Evolutionary conservation across 2,888 invertebrate genomes (phyloP).

Genomic region (Agrochola lota): DNA sequence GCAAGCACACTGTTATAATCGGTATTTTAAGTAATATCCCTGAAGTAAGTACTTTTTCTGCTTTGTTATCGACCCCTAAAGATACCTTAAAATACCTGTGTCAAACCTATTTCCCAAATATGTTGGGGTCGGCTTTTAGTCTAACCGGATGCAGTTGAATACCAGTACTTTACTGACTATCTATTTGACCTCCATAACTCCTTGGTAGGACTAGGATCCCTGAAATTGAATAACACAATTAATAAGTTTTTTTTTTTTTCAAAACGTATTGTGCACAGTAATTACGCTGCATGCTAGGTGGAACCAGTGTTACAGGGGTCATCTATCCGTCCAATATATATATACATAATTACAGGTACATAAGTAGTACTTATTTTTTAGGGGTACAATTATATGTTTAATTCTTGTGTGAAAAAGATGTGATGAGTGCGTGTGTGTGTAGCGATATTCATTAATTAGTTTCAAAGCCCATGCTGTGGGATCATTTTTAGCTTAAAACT

Average conservation of each 20-base stretch:
- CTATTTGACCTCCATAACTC: not conserved
- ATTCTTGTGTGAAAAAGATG: no score
- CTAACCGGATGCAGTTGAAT: not conserved
- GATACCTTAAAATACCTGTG: not conserved
- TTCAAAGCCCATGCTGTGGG: not conserved
- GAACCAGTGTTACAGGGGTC: no score
- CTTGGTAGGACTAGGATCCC: not conserved
- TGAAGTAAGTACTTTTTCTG: not conserved
- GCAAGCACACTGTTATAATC: not conserved
- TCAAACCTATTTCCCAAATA: not conserved
- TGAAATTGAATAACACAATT: not conserved
- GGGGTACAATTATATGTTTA: no score
- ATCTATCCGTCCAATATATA: no score
- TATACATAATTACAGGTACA: no score
- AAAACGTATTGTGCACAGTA: no score
- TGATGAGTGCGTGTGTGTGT: no score
- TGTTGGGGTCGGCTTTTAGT: not conserved
- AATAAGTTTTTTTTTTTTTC: no score
- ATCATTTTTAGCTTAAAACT: not conserved
- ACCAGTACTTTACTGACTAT: not conserved
- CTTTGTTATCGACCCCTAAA: not conserved
- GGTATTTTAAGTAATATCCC: no score
- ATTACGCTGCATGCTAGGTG: no score
- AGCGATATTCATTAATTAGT: no score
- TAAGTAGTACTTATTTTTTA: no score